Evolutionary conservation across 2,888 invertebrate genomes (phyloP).

Genomic region (Horisme vitalbata): DNA sequence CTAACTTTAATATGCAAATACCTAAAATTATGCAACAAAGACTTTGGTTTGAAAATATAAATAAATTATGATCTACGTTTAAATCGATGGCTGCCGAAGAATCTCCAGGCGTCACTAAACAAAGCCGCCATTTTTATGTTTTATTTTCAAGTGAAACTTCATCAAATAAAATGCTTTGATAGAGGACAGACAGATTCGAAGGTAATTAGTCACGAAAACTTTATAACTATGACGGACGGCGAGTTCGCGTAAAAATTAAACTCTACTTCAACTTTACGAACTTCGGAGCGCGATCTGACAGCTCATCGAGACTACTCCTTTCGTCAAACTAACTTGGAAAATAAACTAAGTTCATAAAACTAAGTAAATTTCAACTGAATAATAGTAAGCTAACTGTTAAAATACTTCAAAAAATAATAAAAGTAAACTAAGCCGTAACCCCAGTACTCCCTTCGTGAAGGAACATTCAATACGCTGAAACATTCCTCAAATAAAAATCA

Average conservation of each 20-base stretch:
- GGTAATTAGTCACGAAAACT: slow-evolving; percentile 18
- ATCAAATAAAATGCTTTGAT: slow-evolving; percentile 10
- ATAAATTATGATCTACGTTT: too few relatives aligned
- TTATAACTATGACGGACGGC: slow-evolving; percentile 21
- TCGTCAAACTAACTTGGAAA: neutral
- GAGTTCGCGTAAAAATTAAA: slow-evolving; percentile 21
- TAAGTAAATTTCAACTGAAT: neutral
- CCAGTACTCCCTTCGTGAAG: neutral
- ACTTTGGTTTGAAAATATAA: too few relatives aligned
- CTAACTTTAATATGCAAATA: too few relatives aligned
- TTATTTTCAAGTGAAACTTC: slow-evolving; percentile 8
- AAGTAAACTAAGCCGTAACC: neutral
- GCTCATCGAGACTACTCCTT: neutral
- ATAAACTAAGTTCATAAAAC: neutral
- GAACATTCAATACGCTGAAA: slow-evolving; percentile 2
- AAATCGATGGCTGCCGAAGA: too few relatives aligned
- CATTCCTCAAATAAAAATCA: slow-evolving; percentile 14
- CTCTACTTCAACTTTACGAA: slow-evolving; percentile 18
- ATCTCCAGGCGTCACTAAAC: too few relatives aligned
- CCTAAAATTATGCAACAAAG: too few relatives aligned
- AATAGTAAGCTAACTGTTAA: neutral
- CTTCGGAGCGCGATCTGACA: slow-evolving; percentile 8
- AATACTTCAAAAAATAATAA: neutral
- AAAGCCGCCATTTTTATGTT: too few relatives aligned
- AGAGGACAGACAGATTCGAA: slow-evolving; percentile 5